Evolutionary conservation across 2,113 vertebrate species (phyloP).

Genomic region (Eptesicus fuscus): DNA sequence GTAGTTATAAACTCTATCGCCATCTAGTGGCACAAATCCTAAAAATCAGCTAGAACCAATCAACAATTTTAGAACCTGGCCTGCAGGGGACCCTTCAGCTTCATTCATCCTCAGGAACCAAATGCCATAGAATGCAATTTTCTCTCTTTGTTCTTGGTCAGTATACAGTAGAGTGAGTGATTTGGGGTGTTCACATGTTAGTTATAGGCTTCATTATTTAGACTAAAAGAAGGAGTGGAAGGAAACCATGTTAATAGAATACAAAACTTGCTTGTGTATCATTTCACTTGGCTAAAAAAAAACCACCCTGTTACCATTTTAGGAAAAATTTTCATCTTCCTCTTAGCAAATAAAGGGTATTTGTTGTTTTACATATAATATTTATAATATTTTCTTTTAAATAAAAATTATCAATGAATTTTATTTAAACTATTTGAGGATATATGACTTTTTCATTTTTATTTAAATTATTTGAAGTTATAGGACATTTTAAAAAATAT

Average conservation of each 20-base stretch:
- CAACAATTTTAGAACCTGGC: background rate
- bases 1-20: constrained; percentile 14
- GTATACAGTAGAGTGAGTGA: background rate
- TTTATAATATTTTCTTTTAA: background rate
- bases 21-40: constrained; percentile 55
- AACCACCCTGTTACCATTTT: background rate
- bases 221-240: background rate
- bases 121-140: background rate
- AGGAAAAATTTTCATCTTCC: background rate
- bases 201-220: background rate
- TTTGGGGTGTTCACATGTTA: background rate
- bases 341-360: background rate
- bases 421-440: background rate
- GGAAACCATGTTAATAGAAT: background rate
- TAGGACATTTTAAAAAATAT: background rate
- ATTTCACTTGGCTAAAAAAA: background rate
- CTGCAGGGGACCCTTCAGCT: background rate
- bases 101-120: background rate
- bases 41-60: background rate
- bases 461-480: background rate
- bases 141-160: background rate
- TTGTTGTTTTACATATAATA: background rate
- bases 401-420: background rate
- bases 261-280: background rate
- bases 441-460: background rate